Conservation (phyloP, 2,797 vertebrate species). For the Ibycter americanus region DNA sequence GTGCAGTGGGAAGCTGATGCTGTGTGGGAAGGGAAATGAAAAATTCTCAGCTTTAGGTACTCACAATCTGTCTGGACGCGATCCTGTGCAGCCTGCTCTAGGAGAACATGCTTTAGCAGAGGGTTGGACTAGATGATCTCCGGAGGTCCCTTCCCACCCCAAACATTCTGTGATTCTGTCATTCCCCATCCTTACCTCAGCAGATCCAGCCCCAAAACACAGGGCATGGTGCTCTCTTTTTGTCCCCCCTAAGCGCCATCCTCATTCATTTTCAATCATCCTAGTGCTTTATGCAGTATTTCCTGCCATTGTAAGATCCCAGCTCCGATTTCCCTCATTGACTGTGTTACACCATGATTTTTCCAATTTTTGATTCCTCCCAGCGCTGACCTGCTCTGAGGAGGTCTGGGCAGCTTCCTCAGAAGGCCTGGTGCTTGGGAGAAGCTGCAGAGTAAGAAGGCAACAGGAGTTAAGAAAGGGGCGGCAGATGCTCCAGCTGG, state of each 20-base stretch:
- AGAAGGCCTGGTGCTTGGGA: neutral
- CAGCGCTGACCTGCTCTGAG: neutral
- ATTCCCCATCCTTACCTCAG: neutral
- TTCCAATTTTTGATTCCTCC: neutral
- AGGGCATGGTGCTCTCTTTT: neutral
- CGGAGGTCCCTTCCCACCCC: no score
- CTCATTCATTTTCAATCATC: neutral
- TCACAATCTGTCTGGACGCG: no score
- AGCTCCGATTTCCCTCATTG: neutral
- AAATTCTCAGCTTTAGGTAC: neutral
- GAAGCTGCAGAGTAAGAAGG: neutral
- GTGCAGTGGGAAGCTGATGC: rapidly evolving
- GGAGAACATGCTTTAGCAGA: no score
- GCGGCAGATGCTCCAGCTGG: neutral
- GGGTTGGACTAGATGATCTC: no score
- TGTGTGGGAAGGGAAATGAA: neutral
- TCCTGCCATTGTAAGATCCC: neutral
- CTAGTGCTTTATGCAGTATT: neutral
- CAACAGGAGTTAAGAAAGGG: neutral
- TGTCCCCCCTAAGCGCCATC: rapidly evolving
- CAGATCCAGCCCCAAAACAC: neutral
- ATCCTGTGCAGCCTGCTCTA: no score
- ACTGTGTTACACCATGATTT: neutral
- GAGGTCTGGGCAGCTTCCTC: neutral
- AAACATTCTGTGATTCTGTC: no score